phyloP scores from a whole-genome alignment of 2,113 vertebrate genomes.

The Tachycineta bicolor region DNA sequence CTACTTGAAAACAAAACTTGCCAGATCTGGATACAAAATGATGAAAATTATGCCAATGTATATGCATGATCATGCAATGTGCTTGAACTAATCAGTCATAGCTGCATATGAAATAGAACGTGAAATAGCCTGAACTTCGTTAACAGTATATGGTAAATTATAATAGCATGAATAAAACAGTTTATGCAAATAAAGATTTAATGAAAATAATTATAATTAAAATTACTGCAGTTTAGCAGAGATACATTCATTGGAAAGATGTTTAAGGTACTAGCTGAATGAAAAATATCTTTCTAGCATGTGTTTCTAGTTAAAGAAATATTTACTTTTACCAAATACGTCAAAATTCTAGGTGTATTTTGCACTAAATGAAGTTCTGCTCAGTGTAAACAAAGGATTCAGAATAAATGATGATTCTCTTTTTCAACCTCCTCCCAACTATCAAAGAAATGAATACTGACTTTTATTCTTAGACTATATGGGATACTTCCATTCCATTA shows the following conservation, averaged over 20 bases:
- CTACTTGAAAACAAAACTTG: constrained; percentile 5
- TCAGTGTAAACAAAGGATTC: not conserved
- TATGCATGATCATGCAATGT: constrained; percentile 47
- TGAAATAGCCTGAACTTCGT: constrained; percentile 34
- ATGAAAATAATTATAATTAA: constrained; percentile 45
- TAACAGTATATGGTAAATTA: constrained; percentile 12
- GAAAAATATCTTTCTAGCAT: not conserved
- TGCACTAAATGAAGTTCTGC: not conserved
- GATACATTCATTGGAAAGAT: not conserved
- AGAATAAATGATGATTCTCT: not conserved
- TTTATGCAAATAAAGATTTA: constrained; percentile 34
- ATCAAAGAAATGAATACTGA: not conserved
- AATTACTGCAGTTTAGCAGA: not conserved
- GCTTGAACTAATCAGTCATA: constrained; percentile 44
- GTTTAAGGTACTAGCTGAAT: not conserved
- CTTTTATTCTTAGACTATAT: not conserved
- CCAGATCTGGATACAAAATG: constrained; percentile 3
- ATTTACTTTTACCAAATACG: not conserved
- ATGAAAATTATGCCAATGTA: constrained; percentile 14
- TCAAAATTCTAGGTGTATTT: not conserved
- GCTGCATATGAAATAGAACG: constrained; percentile 14
- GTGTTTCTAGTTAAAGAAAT: not conserved
- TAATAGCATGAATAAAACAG: constrained; percentile 36
- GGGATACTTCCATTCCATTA: not conserved
- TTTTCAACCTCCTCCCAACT: not conserved